Percentiles rank a stretch among this genome's conserved stretches.
Conservation (phyloP, 2,797 vertebrate species). For the Phalloptychus januarius region DNA sequence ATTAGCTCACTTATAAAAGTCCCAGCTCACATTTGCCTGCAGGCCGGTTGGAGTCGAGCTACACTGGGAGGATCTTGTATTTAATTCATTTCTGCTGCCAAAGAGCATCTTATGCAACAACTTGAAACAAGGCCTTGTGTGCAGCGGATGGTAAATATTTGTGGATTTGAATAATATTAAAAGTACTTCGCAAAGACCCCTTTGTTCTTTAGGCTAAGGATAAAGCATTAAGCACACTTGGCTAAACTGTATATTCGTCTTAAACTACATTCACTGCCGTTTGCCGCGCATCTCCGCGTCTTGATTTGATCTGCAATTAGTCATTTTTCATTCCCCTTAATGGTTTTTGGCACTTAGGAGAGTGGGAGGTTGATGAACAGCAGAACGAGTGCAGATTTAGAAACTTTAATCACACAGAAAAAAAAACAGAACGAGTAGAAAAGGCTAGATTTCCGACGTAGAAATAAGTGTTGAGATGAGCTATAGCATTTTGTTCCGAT, state of each 20-base stretch:
- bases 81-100: conserved; percentile 32
- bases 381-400: background rate
- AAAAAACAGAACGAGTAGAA: background rate
- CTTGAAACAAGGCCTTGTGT: background rate
- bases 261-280: background rate
- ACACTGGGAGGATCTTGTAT: conserved; percentile 16
- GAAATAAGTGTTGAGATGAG: background rate
- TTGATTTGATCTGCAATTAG: background rate
- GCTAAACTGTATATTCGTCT: background rate
- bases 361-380: conserved; percentile 2
- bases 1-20: conserved; percentile 52
- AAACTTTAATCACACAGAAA: background rate
- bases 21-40: conserved; percentile 41
- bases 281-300: background rate
- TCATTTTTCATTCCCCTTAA: background rate
- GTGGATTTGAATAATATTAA: conserved; percentile 5
- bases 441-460: background rate
- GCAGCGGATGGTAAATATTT: background rate
- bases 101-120: conserved; percentile 17
- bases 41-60: conserved; percentile 44
- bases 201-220: background rate
- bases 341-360: conserved; percentile 6
- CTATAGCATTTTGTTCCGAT: background rate
- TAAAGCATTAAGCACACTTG: background rate
- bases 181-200: background rate